phyloP scores from a whole-genome alignment of 2,888 invertebrate genomes.

The Neuroscelio doddi region DNA sequence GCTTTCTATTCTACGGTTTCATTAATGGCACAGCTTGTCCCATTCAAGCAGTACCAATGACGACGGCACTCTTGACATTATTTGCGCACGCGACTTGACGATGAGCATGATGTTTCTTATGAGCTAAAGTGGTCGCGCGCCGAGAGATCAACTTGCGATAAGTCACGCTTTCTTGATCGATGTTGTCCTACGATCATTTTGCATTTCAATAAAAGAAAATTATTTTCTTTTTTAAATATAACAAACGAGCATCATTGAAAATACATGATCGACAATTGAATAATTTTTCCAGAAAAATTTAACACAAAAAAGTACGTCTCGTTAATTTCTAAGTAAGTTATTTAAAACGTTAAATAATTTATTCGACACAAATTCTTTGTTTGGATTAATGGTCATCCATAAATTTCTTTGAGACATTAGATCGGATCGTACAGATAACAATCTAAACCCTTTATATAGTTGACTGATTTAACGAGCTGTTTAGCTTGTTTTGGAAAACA shows the following conservation, averaged over 20 bases:
- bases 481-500: no score
- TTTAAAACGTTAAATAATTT: no score
- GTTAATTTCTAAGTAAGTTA: no score
- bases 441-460: no score
- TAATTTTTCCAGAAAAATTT: no score
- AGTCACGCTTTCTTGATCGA: constrained; percentile 18
- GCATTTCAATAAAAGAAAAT: neutral
- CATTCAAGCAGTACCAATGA: neutral
- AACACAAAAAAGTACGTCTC: no score
- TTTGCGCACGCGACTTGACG: constrained; percentile 36
- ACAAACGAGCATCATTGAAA: neutral
- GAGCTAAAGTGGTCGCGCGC: constrained; percentile 7
- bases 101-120: constrained; percentile 23
- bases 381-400: no score
- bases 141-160: constrained; percentile 27
- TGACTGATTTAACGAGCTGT: no score
- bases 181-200: constrained; percentile 5
- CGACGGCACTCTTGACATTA: constrained; percentile 9
- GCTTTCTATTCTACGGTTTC: neutral
- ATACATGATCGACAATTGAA: no score
- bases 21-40: neutral
- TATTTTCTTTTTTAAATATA: neutral
- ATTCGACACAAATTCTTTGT: no score
- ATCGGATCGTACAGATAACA: no score
- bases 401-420: no score